Conservation (phyloP, 2,888 invertebrate genomes). For the Oscheius sp. region DNA sequence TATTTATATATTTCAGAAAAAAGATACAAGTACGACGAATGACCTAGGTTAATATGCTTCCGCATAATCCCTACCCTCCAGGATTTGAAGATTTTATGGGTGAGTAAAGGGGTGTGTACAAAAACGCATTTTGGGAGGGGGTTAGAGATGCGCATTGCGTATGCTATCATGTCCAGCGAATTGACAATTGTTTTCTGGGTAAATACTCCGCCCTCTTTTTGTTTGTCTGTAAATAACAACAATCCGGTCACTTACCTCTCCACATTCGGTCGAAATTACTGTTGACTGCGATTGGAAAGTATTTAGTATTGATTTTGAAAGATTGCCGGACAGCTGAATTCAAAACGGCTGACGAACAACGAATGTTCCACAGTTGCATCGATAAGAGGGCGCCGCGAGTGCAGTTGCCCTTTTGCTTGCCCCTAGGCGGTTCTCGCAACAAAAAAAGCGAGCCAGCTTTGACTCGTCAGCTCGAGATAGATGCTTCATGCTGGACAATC, state of each 20-base stretch:
- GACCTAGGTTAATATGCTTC: slow-evolving; percentile 9
- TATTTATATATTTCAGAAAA: neutral
- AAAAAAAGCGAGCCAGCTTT: no score
- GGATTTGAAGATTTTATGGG: slow-evolving; percentile 41
- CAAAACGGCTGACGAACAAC: slow-evolving; percentile 9
- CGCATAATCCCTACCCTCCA: slow-evolving; percentile 38
- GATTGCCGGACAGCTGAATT: slow-evolving; percentile 8
- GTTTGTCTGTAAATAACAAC: neutral
- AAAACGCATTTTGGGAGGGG: neutral
- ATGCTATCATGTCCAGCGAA: neutral
- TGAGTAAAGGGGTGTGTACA: slow-evolving; percentile 7
- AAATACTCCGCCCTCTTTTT: slow-evolving; percentile 21
- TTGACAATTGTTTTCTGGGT: slow-evolving; percentile 8
- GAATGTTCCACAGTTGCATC: slow-evolving; percentile 29
- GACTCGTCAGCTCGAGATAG: no score
- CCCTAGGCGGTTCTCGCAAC: slow-evolving; percentile 26
- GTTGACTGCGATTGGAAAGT: neutral
- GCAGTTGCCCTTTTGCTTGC: slow-evolving; percentile 31
- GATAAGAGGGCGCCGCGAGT: slow-evolving; percentile 30
- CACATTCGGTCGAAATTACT: no score
- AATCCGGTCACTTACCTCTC: neutral
- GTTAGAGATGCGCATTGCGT: neutral
- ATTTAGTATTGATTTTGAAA: neutral
- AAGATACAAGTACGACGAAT: neutral
- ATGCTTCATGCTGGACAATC: no score